Conservation (phyloP, 2,888 invertebrate genomes). For the Microctonus hyperodae region DNA sequence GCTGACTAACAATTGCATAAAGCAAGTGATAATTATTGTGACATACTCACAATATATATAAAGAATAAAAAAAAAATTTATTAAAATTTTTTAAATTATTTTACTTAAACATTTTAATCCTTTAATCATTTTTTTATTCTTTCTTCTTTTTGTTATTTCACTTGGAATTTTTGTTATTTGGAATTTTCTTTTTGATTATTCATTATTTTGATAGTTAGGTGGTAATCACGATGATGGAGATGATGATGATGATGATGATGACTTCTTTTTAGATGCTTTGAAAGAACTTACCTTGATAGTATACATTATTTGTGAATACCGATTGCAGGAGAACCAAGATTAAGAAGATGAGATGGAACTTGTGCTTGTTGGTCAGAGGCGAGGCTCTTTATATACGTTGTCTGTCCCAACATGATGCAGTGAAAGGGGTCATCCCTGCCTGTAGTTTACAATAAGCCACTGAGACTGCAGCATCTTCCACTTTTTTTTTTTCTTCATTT, state of each 20-base stretch:
- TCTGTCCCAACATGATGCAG: conserved; percentile 59
- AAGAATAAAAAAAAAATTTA: background rate
- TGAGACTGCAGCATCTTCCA: conserved; percentile 53
- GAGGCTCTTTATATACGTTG: conserved; percentile 62
- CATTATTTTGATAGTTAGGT: background rate
- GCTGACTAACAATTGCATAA: background rate
- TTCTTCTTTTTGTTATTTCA: too few species aligned
- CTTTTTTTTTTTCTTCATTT: conserved; percentile 31
- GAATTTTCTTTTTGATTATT: too few species aligned
- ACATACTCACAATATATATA: background rate
- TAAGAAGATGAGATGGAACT: conserved; percentile 60
- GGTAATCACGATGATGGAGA: conserved; percentile 1
- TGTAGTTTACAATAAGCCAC: conserved; percentile 59
- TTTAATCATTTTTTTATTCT: too few species aligned
- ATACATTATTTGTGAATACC: conserved; percentile 55
- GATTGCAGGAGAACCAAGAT: conserved; percentile 45
- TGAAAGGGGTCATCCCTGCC: conserved; percentile 65
- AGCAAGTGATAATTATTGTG: conserved; percentile 11
- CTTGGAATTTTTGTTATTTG: too few species aligned
- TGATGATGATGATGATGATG: background rate
- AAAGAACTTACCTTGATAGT: conserved; percentile 57
- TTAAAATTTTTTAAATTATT: background rate
- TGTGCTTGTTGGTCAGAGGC: conserved; percentile 60
- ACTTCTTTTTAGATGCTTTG: background rate
- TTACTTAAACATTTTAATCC: too few species aligned